Percentiles rank a stretch among this genome's conserved stretches.
Evolutionary conservation across 2,797 vertebrate species (phyloP).

Genomic region (Sebastes vulpes): DNA sequence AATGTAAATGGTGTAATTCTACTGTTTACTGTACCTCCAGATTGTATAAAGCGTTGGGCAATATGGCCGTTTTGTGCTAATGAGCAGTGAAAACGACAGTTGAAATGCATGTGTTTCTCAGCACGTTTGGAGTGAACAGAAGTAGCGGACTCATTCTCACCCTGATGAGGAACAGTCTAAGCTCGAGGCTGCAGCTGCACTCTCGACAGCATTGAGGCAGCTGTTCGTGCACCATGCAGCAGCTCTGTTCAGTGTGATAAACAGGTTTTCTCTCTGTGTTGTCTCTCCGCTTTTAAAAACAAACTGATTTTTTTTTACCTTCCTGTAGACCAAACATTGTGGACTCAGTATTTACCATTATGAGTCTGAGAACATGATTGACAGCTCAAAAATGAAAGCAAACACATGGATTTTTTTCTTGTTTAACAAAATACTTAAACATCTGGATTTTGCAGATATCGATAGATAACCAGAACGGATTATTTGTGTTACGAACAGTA

Average conservation of each 20-base stretch:
- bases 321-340: constrained; percentile 32
- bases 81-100: not conserved
- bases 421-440: constrained; percentile 12
- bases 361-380: constrained; percentile 17
- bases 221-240: constrained; percentile 47
- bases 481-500: not conserved
- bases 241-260: constrained; percentile 47
- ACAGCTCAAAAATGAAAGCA: constrained; percentile 16
- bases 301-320: constrained; percentile 42
- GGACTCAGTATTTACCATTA: constrained; percentile 18
- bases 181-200: constrained; percentile 65
- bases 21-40: not conserved
- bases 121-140: constrained; percentile 38
- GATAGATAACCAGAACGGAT: not conserved
- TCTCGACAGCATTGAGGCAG: constrained; percentile 54
- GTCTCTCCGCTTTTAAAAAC: constrained; percentile 48
- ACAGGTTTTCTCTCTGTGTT: constrained; percentile 42
- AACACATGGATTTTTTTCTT: constrained; percentile 5
- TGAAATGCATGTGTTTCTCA: constrained; percentile 34
- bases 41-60: not conserved
- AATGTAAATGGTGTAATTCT: not conserved
- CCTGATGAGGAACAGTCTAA: constrained; percentile 47
- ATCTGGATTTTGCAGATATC: constrained; percentile 11
- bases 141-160: constrained; percentile 32
- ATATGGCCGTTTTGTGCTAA: not conserved